Conservation (phyloP, 2,888 invertebrate species). For the Pemphredon lugubris region DNA sequence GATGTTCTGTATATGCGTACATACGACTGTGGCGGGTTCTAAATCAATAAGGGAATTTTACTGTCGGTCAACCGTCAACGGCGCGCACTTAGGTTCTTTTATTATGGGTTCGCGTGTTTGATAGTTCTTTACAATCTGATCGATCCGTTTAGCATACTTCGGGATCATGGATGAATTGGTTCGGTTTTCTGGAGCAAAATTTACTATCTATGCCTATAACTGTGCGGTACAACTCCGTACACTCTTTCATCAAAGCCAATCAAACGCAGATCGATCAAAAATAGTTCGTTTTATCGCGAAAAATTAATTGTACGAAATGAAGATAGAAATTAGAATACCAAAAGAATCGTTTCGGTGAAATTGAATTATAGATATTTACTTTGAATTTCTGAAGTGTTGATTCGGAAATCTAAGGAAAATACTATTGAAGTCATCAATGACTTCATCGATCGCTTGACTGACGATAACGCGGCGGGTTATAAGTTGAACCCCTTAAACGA, state of each 20-base stretch:
- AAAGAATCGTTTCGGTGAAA: too few relatives aligned
- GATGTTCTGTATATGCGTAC: too few relatives aligned
- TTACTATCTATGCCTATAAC: not conserved
- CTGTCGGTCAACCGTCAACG: not conserved
- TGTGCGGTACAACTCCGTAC: not conserved
- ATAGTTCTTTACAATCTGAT: slow-evolving; percentile 38
- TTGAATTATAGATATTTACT: too few relatives aligned
- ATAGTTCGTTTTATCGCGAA: not conserved
- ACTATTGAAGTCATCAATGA: not conserved
- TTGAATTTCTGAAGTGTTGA: too few relatives aligned
- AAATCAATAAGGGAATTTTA: slow-evolving; percentile 34
- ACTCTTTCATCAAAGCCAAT: not conserved
- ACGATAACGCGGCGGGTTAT: too few relatives aligned
- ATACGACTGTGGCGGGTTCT: too few relatives aligned
- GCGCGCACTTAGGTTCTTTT: slow-evolving; percentile 27
- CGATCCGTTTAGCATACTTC: slow-evolving; percentile 48
- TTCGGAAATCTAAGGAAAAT: too few relatives aligned
- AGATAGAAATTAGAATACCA: too few relatives aligned
- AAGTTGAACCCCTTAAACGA: too few relatives aligned
- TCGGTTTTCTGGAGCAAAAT: slow-evolving; percentile 27
- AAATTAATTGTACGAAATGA: too few relatives aligned
- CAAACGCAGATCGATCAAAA: not conserved
- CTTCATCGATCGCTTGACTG: not conserved
- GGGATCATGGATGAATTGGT: slow-evolving; percentile 12
- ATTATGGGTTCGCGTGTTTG: slow-evolving; percentile 40